Evolutionary conservation across 1,140 invertebrate genomes (phyloP), one percentile per base, ranked within the genome.

Genomic region (Thrips palmi): DNA sequence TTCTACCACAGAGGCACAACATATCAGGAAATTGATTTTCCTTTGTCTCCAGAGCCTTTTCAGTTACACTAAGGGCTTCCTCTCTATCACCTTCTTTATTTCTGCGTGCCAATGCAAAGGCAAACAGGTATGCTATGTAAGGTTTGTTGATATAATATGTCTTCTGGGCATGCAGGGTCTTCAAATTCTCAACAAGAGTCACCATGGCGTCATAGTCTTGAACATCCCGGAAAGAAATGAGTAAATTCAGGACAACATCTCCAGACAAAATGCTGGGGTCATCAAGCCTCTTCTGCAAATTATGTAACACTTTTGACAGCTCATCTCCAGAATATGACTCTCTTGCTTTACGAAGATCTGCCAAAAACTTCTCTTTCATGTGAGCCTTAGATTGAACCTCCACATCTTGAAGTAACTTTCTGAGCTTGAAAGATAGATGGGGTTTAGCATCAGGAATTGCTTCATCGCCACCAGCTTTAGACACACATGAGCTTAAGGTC

Each of bases 141-240:
- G 83, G 76, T 30, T 86, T 87, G 48, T 85, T 80, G 12, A 86
- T 73, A 53, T 89, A 85, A 55, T 84, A n/a, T 81, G 7, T 48
- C 49, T 82, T 83, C 37, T 83, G 77, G 53, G 85, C 88, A 37
- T 88, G 87, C 45, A 97, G 71, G n/a, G 82, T 81, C 52, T 80
- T 77, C 20, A 99, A 62, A 61, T 97, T 92, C 52, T 96, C 88
- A 0, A 98, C 88, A 27, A 99, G 64, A 49, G 87, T 80, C 12
- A 98, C 93, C 82, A 98, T 98, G 2, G 89, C 82, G 60, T 97
- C 86, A 53, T 99, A 98, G 55, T 94, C 92, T 69, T 83, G 56
- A 33, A 89, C 79, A 54, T 92, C 88, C 40, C 88, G 64, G 55
- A 92, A 87, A 2, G 82, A 91, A 53, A 86, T 81, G 3, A 96